Evolutionary conservation across 2,113 vertebrate genomes (phyloP), one percentile per base, ranked within the genome.

Genomic region (Carlito syrichta): DNA sequence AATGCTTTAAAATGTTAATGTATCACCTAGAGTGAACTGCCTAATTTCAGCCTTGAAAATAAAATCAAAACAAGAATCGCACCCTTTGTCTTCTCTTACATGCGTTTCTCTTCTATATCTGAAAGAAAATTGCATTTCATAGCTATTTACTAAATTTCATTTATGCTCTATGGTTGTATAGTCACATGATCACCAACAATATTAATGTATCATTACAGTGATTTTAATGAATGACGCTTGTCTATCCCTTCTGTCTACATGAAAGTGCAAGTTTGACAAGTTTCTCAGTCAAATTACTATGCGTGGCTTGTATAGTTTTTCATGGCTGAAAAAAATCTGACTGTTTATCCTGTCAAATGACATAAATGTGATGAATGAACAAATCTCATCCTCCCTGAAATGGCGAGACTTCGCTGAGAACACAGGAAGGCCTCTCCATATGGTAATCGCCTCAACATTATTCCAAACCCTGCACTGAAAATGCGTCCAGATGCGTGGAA

Each of bases 381-480:
- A 66, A 92, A 69, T 79, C 45, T 78, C 58, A 82, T 40, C 62
- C 69, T 96, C 11, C 50, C 50, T 79, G 79, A 95, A 94, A 45
- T 63, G 89, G 19, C 16, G 17, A 32, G 79, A 62, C 76, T 89
- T 38, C 40, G 35, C 76, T 69, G 23, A 63, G 25, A 83, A 56
- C 62, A 74, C 2, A 94, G 45, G 25, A 94, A 95, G 89, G 81
- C 30, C 23, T 92, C 95, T 35, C 87, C 71, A 62, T 76, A 32
- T 81, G 63, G 89, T 66, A 78, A 84, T 56, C 86, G 73, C 16
- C 30, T 58, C 76, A 89, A 43, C 52, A 4, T 63, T 8, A 38
- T 85, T 90, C 81, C 94, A 86, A 76, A 92, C 66, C 71, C 62
- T 81, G 94, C 90, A 84, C 87, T 86, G 91, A 90, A 93, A 91